phyloP scores from a whole-genome alignment of 2,888 invertebrate species.

The Vandiemenella viatica region DNA sequence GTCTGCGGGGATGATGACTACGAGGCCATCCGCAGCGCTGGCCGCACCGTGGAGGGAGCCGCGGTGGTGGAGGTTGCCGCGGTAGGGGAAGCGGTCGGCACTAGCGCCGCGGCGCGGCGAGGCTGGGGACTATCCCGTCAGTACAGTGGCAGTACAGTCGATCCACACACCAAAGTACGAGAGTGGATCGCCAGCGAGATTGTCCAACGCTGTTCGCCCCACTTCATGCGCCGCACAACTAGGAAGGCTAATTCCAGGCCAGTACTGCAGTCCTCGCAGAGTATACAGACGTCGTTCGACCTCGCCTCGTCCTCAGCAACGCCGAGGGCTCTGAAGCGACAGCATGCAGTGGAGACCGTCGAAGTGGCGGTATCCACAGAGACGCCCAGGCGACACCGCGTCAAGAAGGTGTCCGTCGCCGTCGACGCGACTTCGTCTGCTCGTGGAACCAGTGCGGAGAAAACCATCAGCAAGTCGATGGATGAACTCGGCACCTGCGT shows the following conservation, averaged over 20 bases:
- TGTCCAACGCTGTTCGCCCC: not conserved
- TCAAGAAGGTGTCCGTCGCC: conserved; percentile 55
- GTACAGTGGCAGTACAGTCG: conserved; percentile 64
- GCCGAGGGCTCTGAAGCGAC: not conserved
- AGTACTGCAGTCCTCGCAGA: not conserved
- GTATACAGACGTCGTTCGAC: not conserved
- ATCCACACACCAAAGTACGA: conserved; percentile 71
- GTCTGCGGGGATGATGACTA: conserved; percentile 10
- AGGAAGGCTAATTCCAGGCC: not conserved
- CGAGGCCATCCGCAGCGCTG: conserved; percentile 10
- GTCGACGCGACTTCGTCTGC: conserved; percentile 64
- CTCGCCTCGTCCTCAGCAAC: not conserved
- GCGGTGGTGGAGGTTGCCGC: not conserved
- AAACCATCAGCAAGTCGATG: conserved; percentile 31
- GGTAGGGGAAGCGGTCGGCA: conserved; percentile 7
- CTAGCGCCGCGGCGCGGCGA: conserved; percentile 38
- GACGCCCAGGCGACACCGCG: not conserved
- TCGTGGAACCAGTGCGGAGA: conserved; percentile 46
- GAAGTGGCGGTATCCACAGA: not conserved
- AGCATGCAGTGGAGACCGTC: no score
- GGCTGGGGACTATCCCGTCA: conserved; percentile 51
- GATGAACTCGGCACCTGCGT: conserved; percentile 2
- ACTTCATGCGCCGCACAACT: not conserved
- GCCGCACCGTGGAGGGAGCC: not conserved
- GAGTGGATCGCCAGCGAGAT: conserved; percentile 69